Evolutionary conservation across 2,888 invertebrate genomes (phyloP).

Genomic region (Aspidapion aeneum): DNA sequence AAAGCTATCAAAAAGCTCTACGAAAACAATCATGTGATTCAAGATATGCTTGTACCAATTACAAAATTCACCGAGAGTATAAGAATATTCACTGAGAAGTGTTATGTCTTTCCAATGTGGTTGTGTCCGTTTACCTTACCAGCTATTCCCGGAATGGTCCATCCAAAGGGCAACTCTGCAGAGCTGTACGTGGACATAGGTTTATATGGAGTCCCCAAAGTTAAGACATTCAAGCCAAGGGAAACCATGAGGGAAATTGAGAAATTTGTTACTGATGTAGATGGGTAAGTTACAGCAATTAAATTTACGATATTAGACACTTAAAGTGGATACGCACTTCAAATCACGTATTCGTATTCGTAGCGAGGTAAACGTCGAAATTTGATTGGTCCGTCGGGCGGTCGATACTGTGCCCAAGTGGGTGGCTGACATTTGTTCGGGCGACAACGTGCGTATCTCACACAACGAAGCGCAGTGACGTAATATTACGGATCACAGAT

Average conservation of each 20-base stretch:
- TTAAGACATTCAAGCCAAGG: slow-evolving; percentile 57
- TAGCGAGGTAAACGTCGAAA: too few relatives aligned
- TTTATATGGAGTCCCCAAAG: slow-evolving; percentile 72
- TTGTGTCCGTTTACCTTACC: slow-evolving; percentile 74
- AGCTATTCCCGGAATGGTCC: slow-evolving; percentile 67
- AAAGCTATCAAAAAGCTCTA: slow-evolving; percentile 66
- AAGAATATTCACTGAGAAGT: slow-evolving; percentile 60
- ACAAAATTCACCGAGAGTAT: slow-evolving; percentile 58
- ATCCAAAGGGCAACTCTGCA: slow-evolving; percentile 43
- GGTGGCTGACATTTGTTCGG: too few relatives aligned
- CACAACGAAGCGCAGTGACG: too few relatives aligned
- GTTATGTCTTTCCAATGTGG: slow-evolving; percentile 75
- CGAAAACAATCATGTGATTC: slow-evolving; percentile 72
- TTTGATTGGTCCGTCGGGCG: too few relatives aligned
- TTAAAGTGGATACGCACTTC: too few relatives aligned
- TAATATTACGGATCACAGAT: too few relatives aligned
- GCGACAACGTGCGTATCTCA: too few relatives aligned
- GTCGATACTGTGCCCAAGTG: too few relatives aligned
- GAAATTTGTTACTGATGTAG: slow-evolving; percentile 61
- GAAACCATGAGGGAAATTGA: slow-evolving; percentile 67
- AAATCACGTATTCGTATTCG: too few relatives aligned
- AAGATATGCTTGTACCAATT: slow-evolving; percentile 79
- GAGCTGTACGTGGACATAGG: slow-evolving; percentile 75
- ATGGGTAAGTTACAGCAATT: slow-evolving; percentile 50
- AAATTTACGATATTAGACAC: not conserved